Conservation (phyloP, 1,140 invertebrate genomes). For the Drosophila jambulina region DNA sequence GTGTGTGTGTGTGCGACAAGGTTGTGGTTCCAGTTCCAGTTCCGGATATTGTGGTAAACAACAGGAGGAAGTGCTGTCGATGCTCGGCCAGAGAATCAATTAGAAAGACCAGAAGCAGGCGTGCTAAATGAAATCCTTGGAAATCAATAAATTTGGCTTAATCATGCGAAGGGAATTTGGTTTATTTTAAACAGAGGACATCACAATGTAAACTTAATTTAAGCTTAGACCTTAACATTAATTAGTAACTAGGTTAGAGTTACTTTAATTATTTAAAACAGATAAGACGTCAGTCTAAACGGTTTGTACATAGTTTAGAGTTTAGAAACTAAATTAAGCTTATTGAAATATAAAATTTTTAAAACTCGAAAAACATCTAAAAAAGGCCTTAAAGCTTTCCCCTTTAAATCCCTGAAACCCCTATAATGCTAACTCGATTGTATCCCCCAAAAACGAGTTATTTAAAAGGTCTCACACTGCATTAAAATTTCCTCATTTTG, state of each 20-base stretch:
- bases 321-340: too few species aligned
- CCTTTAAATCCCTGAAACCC: neutral
- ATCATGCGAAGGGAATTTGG: constrained; percentile 11
- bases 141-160: constrained; percentile 38
- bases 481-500: constrained; percentile 26
- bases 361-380: neutral
- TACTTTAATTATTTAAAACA: neutral
- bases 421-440: constrained; percentile 2
- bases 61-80: constrained; percentile 58
- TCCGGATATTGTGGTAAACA: constrained; percentile 61
- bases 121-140: constrained; percentile 18
- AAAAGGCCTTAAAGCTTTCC: neutral
- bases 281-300: rapidly evolving
- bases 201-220: neutral
- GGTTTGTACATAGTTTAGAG: neutral
- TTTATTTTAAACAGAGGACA: neutral
- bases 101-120: constrained; percentile 48
- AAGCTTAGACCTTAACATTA: neutral
- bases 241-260: neutral
- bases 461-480: constrained; percentile 4
- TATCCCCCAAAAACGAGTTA: constrained; percentile 7
- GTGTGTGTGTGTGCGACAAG: constrained; percentile 32
- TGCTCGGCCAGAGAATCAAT: constrained; percentile 53
- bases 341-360: too few species aligned
- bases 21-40: constrained; percentile 53